Evolutionary conservation across 2,888 invertebrate genomes (phyloP).

Genomic region (Lamproptera curius): DNA sequence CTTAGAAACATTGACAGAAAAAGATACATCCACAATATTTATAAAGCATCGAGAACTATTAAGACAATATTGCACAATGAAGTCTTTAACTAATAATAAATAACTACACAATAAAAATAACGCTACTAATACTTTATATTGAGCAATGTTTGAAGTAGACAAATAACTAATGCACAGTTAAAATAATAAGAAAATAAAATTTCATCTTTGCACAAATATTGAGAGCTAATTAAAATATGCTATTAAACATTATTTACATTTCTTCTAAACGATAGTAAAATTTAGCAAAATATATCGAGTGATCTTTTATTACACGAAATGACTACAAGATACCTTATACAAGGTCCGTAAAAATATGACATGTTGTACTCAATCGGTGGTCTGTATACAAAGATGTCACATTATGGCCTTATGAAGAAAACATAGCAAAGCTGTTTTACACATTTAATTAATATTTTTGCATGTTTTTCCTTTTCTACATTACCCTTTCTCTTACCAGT

Average conservation of each 20-base stretch:
- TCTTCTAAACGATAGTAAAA: constrained; percentile 1
- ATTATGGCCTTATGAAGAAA: too few relatives aligned
- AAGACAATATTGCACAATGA: constrained; percentile 7
- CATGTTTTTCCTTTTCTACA: too few relatives aligned
- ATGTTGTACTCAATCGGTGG: too few relatives aligned
- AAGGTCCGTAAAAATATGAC: too few relatives aligned
- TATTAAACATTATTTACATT: neutral
- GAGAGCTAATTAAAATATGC: neutral
- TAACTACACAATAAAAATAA: constrained; percentile 10
- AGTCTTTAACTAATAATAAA: neutral
- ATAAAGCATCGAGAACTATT: neutral
- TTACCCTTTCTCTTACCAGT: too few relatives aligned
- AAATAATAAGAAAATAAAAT: too few relatives aligned
- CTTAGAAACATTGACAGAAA: neutral
- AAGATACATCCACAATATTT: neutral
- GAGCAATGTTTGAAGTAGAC: constrained; percentile 9
- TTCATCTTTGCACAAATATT: neutral
- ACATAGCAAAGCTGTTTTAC: too few relatives aligned
- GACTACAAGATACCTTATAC: too few relatives aligned
- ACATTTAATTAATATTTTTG: too few relatives aligned
- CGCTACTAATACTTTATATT: constrained; percentile 15
- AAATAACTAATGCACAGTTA: neutral
- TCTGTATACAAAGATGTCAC: too few relatives aligned
- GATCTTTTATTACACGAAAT: neutral
- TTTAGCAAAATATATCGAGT: constrained; percentile 7